These are phyloP conservation scores for Lithophane socia DNA, from an alignment of 2,888 invertebrate species.

Conservation along the genomic window DNA sequence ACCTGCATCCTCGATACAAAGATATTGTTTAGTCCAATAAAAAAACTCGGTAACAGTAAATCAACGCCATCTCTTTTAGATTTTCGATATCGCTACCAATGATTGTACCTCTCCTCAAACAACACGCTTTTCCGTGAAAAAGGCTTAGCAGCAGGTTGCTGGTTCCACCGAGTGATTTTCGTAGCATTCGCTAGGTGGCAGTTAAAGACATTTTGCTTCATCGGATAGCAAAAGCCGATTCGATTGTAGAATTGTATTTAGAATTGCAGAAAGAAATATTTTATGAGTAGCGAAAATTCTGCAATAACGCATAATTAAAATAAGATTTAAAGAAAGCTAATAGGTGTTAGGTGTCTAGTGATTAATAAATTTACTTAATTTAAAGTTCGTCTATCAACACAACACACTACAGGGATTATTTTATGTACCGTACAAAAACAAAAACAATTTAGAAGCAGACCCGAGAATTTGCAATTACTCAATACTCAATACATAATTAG, in stretches of 20 bases:
- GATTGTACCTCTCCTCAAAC: neutral
- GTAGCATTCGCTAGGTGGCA: conserved; percentile 44
- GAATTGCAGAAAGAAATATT: neutral
- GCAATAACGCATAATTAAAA: neutral
- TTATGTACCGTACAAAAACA: neutral
- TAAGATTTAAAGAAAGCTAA: neutral
- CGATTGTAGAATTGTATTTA: neutral
- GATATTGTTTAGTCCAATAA: neutral
- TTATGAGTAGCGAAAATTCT: too few relatives aligned
- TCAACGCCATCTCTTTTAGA: conserved; percentile 40
- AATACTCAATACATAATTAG: too few relatives aligned
- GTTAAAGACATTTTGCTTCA: neutral
- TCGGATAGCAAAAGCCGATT: neutral
- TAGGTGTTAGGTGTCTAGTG: too few relatives aligned
- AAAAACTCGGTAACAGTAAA: neutral
- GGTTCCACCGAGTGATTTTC: neutral
- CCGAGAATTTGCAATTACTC: neutral
- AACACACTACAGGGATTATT: neutral
- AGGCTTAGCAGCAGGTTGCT: neutral
- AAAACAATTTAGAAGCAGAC: neutral
- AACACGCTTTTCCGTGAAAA: neutral
- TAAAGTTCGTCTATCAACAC: neutral
- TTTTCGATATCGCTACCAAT: neutral
- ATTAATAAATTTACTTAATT: neutral
- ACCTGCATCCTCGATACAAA: neutral